phyloP scores from a whole-genome alignment of 2,797 vertebrate genomes.

The Babyrousa celebensis region DNA sequence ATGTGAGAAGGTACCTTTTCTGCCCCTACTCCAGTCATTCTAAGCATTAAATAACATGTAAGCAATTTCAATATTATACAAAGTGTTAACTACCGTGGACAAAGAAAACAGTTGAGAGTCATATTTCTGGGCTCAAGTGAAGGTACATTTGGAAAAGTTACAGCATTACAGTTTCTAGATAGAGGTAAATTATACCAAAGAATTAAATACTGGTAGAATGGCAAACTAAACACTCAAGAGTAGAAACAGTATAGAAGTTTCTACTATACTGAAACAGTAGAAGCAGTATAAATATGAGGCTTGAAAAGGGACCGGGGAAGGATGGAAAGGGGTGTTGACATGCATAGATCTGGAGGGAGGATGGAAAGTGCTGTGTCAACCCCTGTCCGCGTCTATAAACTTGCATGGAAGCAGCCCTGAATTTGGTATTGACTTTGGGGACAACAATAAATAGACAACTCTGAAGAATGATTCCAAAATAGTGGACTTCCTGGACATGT shows the following conservation, averaged over 20 bases:
- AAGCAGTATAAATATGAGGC: neutral
- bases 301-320: neutral
- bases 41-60: neutral
- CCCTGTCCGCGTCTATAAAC: neutral
- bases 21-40: neutral
- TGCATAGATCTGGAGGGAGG: neutral
- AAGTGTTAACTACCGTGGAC: neutral
- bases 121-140: neutral
- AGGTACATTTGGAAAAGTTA: slow-evolving; percentile 9
- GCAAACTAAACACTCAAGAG: neutral
- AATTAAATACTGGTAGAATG: neutral
- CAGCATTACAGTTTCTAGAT: neutral
- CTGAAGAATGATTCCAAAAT: neutral
- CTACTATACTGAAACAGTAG: too few species aligned
- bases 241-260: neutral
- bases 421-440: neutral
- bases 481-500: neutral
- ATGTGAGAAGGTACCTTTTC: neutral
- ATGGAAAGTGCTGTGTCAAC: neutral
- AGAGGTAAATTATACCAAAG: neutral
- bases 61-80: neutral
- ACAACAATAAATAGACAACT: neutral
- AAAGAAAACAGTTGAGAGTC: neutral
- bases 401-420: neutral
- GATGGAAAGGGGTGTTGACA: neutral